Percentiles rank a stretch among this genome's conserved stretches.
These are phyloP conservation scores for Cynaeus angustus DNA, from an alignment of 2,888 invertebrate species.

Conservation along the genomic window DNA sequence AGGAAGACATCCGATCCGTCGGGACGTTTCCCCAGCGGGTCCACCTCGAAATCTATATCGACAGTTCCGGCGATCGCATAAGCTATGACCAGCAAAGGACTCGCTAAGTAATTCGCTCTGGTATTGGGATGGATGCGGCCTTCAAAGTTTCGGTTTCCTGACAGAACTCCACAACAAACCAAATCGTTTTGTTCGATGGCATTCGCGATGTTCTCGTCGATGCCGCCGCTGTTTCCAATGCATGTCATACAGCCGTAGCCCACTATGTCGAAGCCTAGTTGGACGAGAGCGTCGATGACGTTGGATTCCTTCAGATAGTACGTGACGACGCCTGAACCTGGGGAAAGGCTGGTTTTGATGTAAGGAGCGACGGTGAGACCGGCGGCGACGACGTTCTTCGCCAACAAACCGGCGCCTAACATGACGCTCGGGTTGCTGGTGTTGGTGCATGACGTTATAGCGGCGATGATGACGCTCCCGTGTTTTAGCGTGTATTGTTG, in stretches of 20 bases:
- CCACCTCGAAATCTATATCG: constrained; percentile 93
- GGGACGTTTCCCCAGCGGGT: constrained; percentile 76
- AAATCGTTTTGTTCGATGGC: constrained; percentile 95
- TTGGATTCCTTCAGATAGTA: constrained; percentile 85
- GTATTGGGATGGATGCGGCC: constrained; percentile 98
- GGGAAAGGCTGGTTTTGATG: constrained; percentile 97
- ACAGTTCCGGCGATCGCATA: constrained; percentile 98
- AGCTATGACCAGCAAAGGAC: constrained; percentile 97
- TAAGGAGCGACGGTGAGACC: constrained; percentile 93
- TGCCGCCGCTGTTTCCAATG: constrained; percentile 97
- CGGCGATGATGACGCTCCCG: constrained; percentile 97
- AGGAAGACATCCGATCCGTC: constrained; percentile 89
- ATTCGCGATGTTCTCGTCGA: constrained; percentile 92
- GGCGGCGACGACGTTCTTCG: constrained; percentile 94
- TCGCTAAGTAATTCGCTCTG: constrained; percentile 97
- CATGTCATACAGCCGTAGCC: constrained; percentile 99
- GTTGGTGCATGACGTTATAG: constrained; percentile 98
- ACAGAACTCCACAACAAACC: constrained; percentile 96
- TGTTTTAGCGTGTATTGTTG: constrained; percentile 86
- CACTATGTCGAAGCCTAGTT: constrained; percentile 94
- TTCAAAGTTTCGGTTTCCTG: constrained; percentile 98
- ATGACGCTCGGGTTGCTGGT: constrained; percentile 99
- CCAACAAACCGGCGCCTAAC: constrained; percentile 94
- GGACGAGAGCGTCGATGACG: constrained; percentile 88
- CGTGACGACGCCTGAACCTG: constrained; percentile 75